A percentile compares a stretch with the other conserved stretches of the same genome.
These are phyloP conservation scores for Nesometra sesokonis DNA, from an alignment of 35 echinoderm and acorn worm species.

Conservation along the genomic window DNA sequence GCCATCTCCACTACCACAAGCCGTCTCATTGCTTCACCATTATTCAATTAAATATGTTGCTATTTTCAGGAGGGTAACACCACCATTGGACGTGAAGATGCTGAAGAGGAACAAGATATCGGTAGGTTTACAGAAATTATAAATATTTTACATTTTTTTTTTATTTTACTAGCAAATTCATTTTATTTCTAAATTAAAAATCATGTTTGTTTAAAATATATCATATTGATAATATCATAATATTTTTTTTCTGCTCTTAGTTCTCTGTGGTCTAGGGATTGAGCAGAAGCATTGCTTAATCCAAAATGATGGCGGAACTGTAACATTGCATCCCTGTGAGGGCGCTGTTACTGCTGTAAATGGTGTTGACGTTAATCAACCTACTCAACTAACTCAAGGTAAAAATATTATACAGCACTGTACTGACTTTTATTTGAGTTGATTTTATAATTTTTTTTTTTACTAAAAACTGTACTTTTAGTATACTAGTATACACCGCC, in stretches of 20 bases:
- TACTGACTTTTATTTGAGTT: too few relatives aligned
- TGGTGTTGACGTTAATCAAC: slow-evolving; percentile 55
- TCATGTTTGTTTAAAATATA: not conserved
- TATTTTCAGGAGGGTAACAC: slow-evolving; percentile 71
- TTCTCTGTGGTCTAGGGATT: slow-evolving; percentile 56
- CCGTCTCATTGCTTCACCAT: too few relatives aligned
- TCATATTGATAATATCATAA: not conserved
- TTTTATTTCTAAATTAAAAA: too few relatives aligned
- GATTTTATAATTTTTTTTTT: too few relatives aligned
- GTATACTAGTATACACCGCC: too few relatives aligned
- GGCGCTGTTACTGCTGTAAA: slow-evolving; percentile 62
- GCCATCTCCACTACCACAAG: slow-evolving; percentile 4
- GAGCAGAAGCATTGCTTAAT: slow-evolving; percentile 67
- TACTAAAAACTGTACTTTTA: too few relatives aligned
- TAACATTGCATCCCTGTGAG: slow-evolving; percentile 45
- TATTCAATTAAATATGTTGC: too few relatives aligned
- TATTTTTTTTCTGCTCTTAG: slow-evolving; percentile 29
- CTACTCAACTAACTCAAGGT: slow-evolving; percentile 83
- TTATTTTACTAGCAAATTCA: too few relatives aligned
- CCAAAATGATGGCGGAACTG: slow-evolving; percentile 36
- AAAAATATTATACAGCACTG: too few relatives aligned
- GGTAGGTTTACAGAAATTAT: slow-evolving; percentile 39
- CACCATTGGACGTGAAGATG: slow-evolving; percentile 69
- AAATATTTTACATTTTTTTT: too few relatives aligned
- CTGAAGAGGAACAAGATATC: slow-evolving; percentile 60